Evolutionary conservation across 1,140 invertebrate genomes (phyloP).

Genomic region (Mylabris phalerata): DNA sequence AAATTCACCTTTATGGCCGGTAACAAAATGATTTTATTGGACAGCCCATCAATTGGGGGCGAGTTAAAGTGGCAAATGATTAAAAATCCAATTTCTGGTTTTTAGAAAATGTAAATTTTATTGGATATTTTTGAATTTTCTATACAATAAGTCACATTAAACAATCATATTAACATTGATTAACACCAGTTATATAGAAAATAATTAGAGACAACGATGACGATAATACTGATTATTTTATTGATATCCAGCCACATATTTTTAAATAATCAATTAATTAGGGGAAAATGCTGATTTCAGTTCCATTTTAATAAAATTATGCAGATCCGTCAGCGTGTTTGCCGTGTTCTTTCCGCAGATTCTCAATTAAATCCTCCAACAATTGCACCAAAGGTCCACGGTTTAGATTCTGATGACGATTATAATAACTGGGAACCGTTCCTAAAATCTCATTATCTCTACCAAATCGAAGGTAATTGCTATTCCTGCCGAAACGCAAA

Average conservation of each 20-base stretch:
- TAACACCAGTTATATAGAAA: too few species aligned
- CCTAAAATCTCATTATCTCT: constrained; percentile 3
- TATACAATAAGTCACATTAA: constrained; percentile 9
- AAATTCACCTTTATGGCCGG: too few species aligned
- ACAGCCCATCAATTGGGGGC: too few species aligned
- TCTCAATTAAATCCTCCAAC: not conserved
- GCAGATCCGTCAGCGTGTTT: too few species aligned
- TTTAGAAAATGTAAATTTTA: constrained; percentile 14
- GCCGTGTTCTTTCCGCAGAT: not conserved
- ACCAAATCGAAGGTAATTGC: constrained; percentile 24
- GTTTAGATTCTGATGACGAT: not conserved
- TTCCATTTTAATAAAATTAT: too few species aligned
- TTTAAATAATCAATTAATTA: too few species aligned
- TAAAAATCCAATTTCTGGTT: not conserved
- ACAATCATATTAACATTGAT: not conserved
- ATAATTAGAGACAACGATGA: too few species aligned
- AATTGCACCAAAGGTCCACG: not conserved
- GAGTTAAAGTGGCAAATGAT: too few species aligned
- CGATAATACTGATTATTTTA: too few species aligned
- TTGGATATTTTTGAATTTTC: not conserved
- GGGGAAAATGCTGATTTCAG: too few species aligned
- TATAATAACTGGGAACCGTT: not conserved
- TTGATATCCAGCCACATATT: too few species aligned
- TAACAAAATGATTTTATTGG: too few species aligned
- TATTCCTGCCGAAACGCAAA: constrained; percentile 21